These are phyloP conservation scores for Maconellicoccus hirsutus DNA, from an alignment of 1,140 invertebrate species.

Conservation along the genomic window DNA sequence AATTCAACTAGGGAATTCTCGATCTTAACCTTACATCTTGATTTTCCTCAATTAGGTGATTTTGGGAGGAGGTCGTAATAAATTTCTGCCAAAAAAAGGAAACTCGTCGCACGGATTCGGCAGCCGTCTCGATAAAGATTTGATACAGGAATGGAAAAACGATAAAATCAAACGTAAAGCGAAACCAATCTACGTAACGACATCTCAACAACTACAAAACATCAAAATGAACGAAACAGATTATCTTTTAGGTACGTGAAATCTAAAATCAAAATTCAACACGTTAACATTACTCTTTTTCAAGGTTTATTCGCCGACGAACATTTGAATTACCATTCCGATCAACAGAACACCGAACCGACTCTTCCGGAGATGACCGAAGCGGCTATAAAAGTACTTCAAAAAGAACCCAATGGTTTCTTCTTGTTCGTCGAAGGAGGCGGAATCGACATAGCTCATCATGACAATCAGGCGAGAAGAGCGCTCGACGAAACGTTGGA, in stretches of 20 bases:
- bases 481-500: slow-evolving; percentile 57
- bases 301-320: slow-evolving; percentile 27
- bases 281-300: background rate
- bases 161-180: slow-evolving; percentile 34
- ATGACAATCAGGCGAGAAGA: slow-evolving; percentile 45
- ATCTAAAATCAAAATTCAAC: background rate
- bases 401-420: slow-evolving; percentile 53
- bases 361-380: slow-evolving; percentile 66
- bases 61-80: slow-evolving; percentile 12
- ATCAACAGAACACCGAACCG: slow-evolving; percentile 37
- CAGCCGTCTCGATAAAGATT: slow-evolving; percentile 43
- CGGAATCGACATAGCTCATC: slow-evolving; percentile 57
- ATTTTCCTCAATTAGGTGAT: slow-evolving; percentile 23
- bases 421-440: slow-evolving; percentile 57
- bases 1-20: background rate
- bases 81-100: background rate
- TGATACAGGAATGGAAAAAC: slow-evolving; percentile 43
- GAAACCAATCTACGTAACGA: slow-evolving; percentile 39
- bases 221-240: slow-evolving; percentile 41
- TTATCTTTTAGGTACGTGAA: slow-evolving; percentile 38
- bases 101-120: slow-evolving; percentile 28
- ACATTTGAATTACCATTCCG: slow-evolving; percentile 35
- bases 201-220: slow-evolving; percentile 38
- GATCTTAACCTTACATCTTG: background rate
- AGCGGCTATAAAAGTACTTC: slow-evolving; percentile 60